Percentiles rank a stretch among this genome's conserved stretches.
Evolutionary conservation across 2,113 vertebrate species (phyloP).

Genomic region (Channa argus): DNA sequence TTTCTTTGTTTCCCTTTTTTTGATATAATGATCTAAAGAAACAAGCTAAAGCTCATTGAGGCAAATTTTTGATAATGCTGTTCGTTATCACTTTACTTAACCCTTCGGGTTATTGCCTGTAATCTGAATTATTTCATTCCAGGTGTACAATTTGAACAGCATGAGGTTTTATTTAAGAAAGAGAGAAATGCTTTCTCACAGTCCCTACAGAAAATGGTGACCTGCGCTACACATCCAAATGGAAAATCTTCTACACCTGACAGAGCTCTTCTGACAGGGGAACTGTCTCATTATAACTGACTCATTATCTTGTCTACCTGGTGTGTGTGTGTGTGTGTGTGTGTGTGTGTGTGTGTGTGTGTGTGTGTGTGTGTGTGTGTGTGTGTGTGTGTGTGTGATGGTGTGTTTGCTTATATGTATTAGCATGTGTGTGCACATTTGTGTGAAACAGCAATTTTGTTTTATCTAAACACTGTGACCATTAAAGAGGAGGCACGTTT

Average conservation of each 20-base stretch:
- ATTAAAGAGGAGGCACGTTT: constrained; percentile 18
- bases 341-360: constrained; percentile 32
- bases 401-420: constrained; percentile 7
- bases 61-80: no score
- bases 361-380: constrained; percentile 22
- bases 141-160: constrained; percentile 49
- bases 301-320: constrained; percentile 57
- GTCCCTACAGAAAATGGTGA: constrained; percentile 40
- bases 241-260: constrained; percentile 68
- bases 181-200: constrained; percentile 26
- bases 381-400: constrained; percentile 7
- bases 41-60: no score
- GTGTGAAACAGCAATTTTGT: constrained; percentile 55
- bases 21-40: no score
- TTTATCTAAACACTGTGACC: constrained; percentile 37
- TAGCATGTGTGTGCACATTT: constrained; percentile 19
- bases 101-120: neutral
- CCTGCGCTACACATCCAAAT: constrained; percentile 52
- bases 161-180: constrained; percentile 33
- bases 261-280: constrained; percentile 65
- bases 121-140: neutral
- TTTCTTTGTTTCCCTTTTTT: no score
- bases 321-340: constrained; percentile 40
- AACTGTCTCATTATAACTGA: constrained; percentile 65
- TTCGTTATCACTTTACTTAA: no score